These are phyloP conservation scores for Dynastes tityus DNA, from an alignment of 2,888 invertebrate species.

Conservation along the genomic window DNA sequence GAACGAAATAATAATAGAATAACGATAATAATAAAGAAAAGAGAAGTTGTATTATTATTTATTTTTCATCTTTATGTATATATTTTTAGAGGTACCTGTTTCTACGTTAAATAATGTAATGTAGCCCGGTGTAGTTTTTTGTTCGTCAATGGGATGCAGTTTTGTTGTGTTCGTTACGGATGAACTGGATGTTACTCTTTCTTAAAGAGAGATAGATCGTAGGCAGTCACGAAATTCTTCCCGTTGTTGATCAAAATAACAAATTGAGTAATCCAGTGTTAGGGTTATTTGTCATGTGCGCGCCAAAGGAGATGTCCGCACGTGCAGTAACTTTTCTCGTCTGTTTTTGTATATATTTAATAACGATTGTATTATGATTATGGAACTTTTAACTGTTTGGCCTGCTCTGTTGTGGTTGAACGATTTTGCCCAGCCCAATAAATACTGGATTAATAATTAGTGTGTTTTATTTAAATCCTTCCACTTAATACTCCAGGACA, in stretches of 20 bases:
- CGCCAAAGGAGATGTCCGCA: conserved; percentile 59
- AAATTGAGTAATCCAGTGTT: conserved; percentile 65
- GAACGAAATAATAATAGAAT: conserved; percentile 22
- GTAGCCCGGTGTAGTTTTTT: conserved; percentile 65
- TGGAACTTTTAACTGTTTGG: conserved; percentile 66
- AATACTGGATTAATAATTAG: conserved; percentile 68
- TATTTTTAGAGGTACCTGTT: conserved; percentile 70
- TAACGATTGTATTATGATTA: conserved; percentile 66
- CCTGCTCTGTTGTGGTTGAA: conserved; percentile 70
- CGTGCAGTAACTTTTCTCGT: conserved; percentile 66
- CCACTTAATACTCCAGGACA: neutral
- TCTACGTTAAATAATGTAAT: conserved; percentile 65
- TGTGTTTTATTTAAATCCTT: conserved; percentile 34
- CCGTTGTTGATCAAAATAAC: conserved; percentile 45
- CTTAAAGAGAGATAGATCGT: neutral
- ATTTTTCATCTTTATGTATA: conserved; percentile 56
- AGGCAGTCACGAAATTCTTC: conserved; percentile 15
- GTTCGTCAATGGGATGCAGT: conserved; percentile 48
- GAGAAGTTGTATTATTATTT: conserved; percentile 54
- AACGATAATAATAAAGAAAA: conserved; percentile 29
- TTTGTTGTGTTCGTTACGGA: conserved; percentile 19
- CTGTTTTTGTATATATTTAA: conserved; percentile 67
- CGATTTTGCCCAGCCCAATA: conserved; percentile 68
- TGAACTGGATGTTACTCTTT: neutral
- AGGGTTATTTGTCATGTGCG: conserved; percentile 65